phyloP scores from a whole-genome alignment of 2,797 vertebrate genomes.

The Pogonophryne albipinna region DNA sequence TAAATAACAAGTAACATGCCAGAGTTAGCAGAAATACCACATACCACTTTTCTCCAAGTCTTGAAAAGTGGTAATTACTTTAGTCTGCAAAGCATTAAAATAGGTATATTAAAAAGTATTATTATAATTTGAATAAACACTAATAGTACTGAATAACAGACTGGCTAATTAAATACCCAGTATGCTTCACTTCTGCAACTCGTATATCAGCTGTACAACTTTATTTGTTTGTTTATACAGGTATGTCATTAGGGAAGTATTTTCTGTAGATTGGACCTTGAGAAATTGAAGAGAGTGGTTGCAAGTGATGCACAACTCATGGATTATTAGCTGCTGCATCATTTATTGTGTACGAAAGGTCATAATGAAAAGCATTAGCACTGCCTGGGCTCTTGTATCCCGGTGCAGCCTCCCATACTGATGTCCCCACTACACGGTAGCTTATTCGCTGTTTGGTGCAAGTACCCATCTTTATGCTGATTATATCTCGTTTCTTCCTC shows the following conservation, averaged over 20 bases:
- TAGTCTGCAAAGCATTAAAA: no score
- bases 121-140: no score
- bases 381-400: not conserved
- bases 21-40: not conserved
- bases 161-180: no score
- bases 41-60: not conserved
- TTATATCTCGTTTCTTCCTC: constrained; percentile 23
- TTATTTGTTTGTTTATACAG: not conserved
- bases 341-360: not conserved
- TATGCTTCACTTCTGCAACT: no score
- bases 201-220: not conserved
- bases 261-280: not conserved
- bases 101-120: no score
- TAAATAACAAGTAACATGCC: not conserved
- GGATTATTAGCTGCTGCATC: no score
- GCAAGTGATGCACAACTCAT: no score
- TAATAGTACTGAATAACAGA: no score
- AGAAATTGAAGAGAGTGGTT: not conserved
- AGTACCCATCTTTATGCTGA: not conserved
- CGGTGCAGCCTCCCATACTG: not conserved
- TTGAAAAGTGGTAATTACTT: no score
- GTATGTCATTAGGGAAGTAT: not conserved
- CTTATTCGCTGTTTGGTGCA: not conserved
- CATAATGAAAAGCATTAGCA: not conserved
- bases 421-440: not conserved